These are phyloP conservation scores for Stichopus horrens DNA, from an alignment of 53 echinoderm and acorn worm species.

Conservation along the genomic window DNA sequence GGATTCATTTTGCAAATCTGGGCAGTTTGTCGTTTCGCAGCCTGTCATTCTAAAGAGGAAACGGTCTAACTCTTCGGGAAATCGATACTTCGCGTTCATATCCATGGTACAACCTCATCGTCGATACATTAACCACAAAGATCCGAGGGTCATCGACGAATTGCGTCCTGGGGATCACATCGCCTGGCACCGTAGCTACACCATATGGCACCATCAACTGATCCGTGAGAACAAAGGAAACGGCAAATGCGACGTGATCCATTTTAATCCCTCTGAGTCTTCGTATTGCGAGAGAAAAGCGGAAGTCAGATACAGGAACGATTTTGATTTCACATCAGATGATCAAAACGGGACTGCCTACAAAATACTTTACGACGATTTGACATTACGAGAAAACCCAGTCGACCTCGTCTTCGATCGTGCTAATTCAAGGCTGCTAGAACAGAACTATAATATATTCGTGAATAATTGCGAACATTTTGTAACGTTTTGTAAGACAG, in stretches of 20 bases:
- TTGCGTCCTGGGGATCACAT: constrained; percentile 12
- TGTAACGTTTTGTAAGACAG: constrained; percentile 34
- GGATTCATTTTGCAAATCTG: too few species aligned
- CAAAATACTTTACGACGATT: constrained; percentile 20
- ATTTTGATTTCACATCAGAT: constrained; percentile 9
- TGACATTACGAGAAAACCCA: not conserved
- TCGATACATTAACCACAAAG: not conserved
- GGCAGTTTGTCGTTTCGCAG: not conserved
- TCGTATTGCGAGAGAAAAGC: not conserved
- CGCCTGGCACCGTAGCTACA: constrained; percentile 12
- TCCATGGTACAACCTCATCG: constrained; percentile 22
- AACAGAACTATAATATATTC: not conserved
- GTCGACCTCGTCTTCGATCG: constrained; percentile 23
- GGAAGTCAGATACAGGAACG: not conserved
- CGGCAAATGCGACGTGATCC: constrained; percentile 35
- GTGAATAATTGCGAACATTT: constrained; percentile 37
- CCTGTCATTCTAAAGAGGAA: not conserved
- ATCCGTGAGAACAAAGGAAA: constrained; percentile 11
- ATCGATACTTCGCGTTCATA: not conserved
- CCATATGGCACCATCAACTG: constrained; percentile 27
- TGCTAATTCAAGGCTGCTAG: constrained; percentile 9
- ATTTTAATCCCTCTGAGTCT: not conserved
- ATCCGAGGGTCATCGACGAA: not conserved
- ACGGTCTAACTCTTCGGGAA: not conserved
- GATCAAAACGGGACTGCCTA: constrained; percentile 21